Percentiles rank a stretch among this genome's conserved stretches.
These are phyloP conservation scores for Nannobrachium achirus DNA, from an alignment of 2,113 vertebrate species.

Conservation along the genomic window DNA sequence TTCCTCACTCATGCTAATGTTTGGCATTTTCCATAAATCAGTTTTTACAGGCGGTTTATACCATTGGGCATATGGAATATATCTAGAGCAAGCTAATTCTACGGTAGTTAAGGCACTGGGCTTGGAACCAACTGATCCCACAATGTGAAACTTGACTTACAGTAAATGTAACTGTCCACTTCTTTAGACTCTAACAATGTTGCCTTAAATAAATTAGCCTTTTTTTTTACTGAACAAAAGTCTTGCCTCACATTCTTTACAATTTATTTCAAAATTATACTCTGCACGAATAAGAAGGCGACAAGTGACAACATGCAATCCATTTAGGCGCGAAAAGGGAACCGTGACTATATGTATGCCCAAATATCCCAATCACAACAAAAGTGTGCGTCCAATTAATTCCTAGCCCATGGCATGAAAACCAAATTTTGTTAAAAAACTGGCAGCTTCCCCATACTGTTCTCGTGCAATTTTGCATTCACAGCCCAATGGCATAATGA, in stretches of 20 bases:
- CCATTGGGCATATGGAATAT: constrained; percentile 75
- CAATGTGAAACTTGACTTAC: neutral
- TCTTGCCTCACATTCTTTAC: neutral
- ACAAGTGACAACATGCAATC: neutral
- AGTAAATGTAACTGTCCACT: neutral
- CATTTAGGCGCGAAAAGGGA: constrained; percentile 2
- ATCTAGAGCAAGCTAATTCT: neutral
- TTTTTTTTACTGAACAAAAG: neutral
- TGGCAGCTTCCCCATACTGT: constrained; percentile 7
- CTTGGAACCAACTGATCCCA: constrained; percentile 8
- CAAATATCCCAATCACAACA: neutral
- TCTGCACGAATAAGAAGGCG: constrained; percentile 10
- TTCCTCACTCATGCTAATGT: constrained; percentile 34
- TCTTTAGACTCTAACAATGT: neutral
- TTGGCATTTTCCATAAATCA: constrained; percentile 38
- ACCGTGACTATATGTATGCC: constrained; percentile 16
- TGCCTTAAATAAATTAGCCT: neutral
- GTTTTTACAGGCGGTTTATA: constrained; percentile 54
- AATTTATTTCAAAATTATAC: constrained; percentile 6
- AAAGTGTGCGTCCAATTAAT: constrained; percentile 15
- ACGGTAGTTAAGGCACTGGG: neutral
- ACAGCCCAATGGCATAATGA: constrained; percentile 94
- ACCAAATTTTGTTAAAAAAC: neutral
- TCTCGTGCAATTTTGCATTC: constrained; percentile 54
- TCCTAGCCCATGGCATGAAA: constrained; percentile 34